Evolutionary conservation across 2,888 invertebrate species (phyloP), one percentile per base, ranked within the genome.

Genomic region (Epinotia nisella): DNA sequence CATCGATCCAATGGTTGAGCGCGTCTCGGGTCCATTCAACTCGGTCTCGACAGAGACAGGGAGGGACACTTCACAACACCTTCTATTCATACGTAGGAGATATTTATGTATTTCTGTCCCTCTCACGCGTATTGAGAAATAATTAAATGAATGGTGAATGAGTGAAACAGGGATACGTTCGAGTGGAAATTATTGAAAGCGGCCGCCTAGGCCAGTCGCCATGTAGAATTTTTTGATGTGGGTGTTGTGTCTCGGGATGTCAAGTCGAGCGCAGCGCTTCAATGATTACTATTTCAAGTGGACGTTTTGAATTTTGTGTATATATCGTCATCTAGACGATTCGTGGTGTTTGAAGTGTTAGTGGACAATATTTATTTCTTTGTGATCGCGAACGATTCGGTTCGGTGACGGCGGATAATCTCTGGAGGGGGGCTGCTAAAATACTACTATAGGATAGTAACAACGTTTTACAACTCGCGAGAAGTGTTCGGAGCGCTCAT

Each of bases 21-120:
- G 92, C 92, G 92, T 92, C 92, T 89, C 90, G 92, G 92, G 94
- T 94, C 94, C 94, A 94, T 94, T 94, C 94, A 94, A 94, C 94
- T 94, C 93, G 83, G 85, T 81, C 86, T 89, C 87, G 88, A 82
- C 82, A 83, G 78, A 78, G 81, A 79, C 78, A 84, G 83, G 88
- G 89, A 86, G 89, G 89, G 85, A 89, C 87, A 91, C 91, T 91
- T 92, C 91, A 91, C 87, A 88, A 91, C 89, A 90, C 88, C 84
- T 91, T 91, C 91, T 93, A 91, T 92, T 93, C 92, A 92, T 92
- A 91, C 91, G 87, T 90, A 91, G 88, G 86, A 90, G 88, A 90
- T 91, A 90, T 91, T 90, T 90, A 88, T 89, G 86, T 91, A 82
- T 86, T 82, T 85, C 90, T 82, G 78, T 93, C 93, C 85, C 89